A percentile compares a stretch with the other conserved stretches of the same genome.
Conservation (phyloP, 2,113 vertebrate species). For the Rhea americana region DNA sequence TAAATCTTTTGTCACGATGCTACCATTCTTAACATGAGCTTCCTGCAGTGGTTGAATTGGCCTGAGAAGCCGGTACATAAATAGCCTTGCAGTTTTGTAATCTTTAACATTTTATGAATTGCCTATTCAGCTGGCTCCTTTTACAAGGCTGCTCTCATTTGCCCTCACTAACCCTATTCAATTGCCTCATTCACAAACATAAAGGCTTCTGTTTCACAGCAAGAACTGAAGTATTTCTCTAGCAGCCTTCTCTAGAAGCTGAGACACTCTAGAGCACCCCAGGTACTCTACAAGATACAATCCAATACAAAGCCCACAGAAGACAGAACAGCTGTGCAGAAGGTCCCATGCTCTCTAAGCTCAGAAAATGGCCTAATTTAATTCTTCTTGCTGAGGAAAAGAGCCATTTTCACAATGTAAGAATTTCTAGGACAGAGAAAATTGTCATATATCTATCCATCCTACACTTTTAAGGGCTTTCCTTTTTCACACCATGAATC, state of each 20-base stretch:
- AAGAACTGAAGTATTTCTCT: conserved; percentile 30
- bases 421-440: not conserved
- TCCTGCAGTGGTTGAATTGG: conserved; percentile 28
- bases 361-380: not conserved
- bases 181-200: conserved; percentile 51
- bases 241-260: conserved; percentile 43
- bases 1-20: not conserved
- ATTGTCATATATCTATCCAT: not conserved
- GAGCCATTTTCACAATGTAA: not conserved
- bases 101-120: conserved; percentile 61
- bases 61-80: conserved; percentile 23
- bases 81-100: conserved; percentile 46
- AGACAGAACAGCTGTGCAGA: not conserved
- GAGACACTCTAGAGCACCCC: conserved; percentile 47
- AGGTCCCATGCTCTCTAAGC: not conserved
- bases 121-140: conserved; percentile 50
- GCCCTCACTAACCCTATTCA: conserved; percentile 43
- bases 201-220: conserved; percentile 55
- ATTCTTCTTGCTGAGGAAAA: not conserved
- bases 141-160: conserved; percentile 52
- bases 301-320: not conserved
- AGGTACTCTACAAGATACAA: conserved; percentile 37
- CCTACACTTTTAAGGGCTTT: not conserved
- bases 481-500: not conserved
- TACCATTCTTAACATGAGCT: conserved; percentile 14